Evolutionary conservation across 2,797 vertebrate genomes (phyloP).

Genomic region (Sebastes iracundus): DNA sequence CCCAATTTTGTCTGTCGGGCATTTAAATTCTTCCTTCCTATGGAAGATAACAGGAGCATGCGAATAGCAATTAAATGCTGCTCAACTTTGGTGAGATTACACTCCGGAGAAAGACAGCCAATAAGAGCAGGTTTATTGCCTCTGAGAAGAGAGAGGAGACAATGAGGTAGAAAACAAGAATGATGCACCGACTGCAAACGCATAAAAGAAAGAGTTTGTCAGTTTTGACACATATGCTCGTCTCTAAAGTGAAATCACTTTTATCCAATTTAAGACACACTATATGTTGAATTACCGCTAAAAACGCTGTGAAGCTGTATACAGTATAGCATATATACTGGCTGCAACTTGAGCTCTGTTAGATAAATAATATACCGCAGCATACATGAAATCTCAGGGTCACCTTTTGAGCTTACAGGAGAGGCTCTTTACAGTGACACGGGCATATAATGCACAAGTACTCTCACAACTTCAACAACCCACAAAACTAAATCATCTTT

Average conservation of each 20-base stretch:
- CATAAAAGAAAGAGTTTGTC: not conserved
- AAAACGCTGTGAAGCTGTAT: not conserved
- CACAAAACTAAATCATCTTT: not conserved
- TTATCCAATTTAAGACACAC: not conserved
- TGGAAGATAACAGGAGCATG: conserved; percentile 75
- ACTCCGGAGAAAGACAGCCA: conserved; percentile 64
- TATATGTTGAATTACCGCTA: not conserved
- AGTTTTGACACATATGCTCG: not conserved
- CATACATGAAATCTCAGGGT: not conserved
- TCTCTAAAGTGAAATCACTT: not conserved
- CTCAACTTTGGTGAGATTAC: conserved; percentile 77
- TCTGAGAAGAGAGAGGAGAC: conserved; percentile 51
- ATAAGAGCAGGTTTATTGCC: conserved; percentile 65
- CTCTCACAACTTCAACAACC: not conserved
- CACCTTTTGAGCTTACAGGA: not conserved
- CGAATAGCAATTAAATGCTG: conserved; percentile 79
- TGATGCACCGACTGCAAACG: not conserved
- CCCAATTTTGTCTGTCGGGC: conserved; percentile 73
- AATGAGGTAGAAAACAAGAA: conserved; percentile 45
- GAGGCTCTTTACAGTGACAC: not conserved
- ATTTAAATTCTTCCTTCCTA: conserved; percentile 78
- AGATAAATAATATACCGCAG: not conserved
- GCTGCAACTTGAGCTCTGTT: not conserved
- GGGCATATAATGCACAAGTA: not conserved
- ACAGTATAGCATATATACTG: not conserved